phyloP scores from a whole-genome alignment of 2,113 vertebrate species.

The Onychostoma macrolepis region DNA sequence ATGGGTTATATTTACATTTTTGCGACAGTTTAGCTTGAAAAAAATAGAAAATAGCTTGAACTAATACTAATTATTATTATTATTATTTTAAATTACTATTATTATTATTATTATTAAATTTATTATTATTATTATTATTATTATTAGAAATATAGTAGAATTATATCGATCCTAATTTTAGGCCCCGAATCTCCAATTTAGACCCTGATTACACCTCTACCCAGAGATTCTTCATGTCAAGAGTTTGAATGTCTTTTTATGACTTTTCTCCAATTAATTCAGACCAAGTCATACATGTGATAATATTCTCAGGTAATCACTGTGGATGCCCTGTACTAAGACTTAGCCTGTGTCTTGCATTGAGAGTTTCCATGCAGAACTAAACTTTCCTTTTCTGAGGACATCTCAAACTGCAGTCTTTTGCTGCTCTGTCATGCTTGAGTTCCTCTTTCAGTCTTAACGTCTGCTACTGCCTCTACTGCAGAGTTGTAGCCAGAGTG shows the following conservation, averaged over 20 bases:
- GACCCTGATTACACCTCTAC: not conserved
- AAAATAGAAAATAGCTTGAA: too few species aligned
- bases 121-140: too few species aligned
- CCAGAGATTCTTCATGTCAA: not conserved
- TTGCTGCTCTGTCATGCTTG: not conserved
- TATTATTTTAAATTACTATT: too few species aligned
- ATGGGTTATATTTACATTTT: not conserved
- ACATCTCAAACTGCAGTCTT: not conserved
- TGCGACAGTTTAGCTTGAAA: too few species aligned
- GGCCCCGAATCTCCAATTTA: not conserved
- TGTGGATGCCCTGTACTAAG: not conserved
- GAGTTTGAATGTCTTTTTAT: not conserved
- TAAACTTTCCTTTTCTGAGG: constrained; percentile 16
- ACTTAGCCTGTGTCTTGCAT: not conserved
- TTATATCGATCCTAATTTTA: too few species aligned
- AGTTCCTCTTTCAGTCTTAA: constrained; percentile 38
- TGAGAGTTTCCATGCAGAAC: not conserved
- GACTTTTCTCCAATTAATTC: not conserved
- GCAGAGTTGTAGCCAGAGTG: not conserved
- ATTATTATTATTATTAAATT: too few species aligned
- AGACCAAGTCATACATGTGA: not conserved
- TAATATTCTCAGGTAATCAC: not conserved
- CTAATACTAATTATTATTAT: too few species aligned
- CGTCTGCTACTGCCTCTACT: constrained; percentile 19
- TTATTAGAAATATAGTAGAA: too few species aligned